Evolutionary conservation across 2,113 vertebrate genomes (phyloP).

Genomic region (Mobula hypostoma): DNA sequence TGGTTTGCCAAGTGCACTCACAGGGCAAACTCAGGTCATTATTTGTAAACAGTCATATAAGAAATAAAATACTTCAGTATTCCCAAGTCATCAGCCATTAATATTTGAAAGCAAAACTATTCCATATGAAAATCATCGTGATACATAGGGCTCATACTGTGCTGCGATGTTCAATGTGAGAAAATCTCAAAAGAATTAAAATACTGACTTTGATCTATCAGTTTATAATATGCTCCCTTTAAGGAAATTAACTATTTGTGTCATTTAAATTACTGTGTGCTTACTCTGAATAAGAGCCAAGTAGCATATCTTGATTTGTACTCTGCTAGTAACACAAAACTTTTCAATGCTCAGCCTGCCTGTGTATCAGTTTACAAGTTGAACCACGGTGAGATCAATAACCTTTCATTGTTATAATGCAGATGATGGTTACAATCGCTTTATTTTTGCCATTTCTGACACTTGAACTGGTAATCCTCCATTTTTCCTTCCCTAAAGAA

Average conservation of each 20-base stretch:
- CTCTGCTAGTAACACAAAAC: neutral
- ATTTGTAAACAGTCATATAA: neutral
- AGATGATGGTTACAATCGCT: neutral
- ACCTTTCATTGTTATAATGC: neutral
- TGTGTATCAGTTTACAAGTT: neutral
- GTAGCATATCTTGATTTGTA: neutral
- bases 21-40: neutral
- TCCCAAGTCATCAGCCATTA: neutral
- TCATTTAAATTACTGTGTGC: neutral
- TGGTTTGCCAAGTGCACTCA: neutral
- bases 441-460: neutral
- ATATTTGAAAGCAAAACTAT: neutral
- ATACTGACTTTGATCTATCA: neutral
- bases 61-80: neutral
- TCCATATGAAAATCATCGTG: neutral
- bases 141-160: too few species aligned
- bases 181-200: neutral
- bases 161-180: too few species aligned
- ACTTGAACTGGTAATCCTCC: neutral
- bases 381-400: neutral
- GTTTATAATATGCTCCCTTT: too few species aligned
- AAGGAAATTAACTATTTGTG: neutral
- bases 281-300: neutral
- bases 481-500: too few species aligned
- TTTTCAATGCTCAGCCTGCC: neutral